Base-by-base conservation (phyloP, 2,797 vertebrate species). In the Aplochiton taeniatus region DNA sequence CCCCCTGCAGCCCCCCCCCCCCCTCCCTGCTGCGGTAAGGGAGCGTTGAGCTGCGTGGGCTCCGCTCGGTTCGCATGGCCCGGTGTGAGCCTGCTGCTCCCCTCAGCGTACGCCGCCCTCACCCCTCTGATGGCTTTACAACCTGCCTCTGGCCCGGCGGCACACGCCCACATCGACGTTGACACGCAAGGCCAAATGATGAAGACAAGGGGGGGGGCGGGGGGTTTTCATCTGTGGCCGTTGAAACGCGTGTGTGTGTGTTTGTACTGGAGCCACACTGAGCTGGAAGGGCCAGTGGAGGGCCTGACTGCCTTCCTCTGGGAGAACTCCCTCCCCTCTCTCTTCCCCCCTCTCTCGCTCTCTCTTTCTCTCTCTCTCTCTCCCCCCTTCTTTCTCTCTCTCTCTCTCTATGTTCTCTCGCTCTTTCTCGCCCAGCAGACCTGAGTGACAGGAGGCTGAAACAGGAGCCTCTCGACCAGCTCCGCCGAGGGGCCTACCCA, bases 381-480 rank as follows among this genome's bases (percentile, higher is more conserved):
- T 31, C 31, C 6, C 31, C 63, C 50, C 75, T 50, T 70, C 71
- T 74, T 82, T 63, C 71, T 66, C 73, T 44, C 69, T 61, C 66
- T 75, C 82, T 70, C 58, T 67, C 76, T 65, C 79, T 91, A 31
- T 6, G 2, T 6, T 31, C 31, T 31, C 68, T 75, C 82, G 69
- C 58, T 67, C 76, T 65, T 78, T 91, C 43, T 90, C 91, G 89
- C 78, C 75, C 76, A 90, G 83, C 91, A 92, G 92, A 84, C 80
- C 61, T 51, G 46, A 48, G 49, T 47, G 66, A 62, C n/a, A 31
- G 45, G 14, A 57, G 14, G 45, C 45, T 61, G 58, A 16, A 51
- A 57, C 66, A 64, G 57, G 31, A 78, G 62, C 63, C 60, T 80
- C 70, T 57, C 13, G 31, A 14, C 44, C 9, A 51, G 14, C 60